Percentiles rank a stretch among this genome's conserved stretches.
phyloP scores from a whole-genome alignment of 2,113 vertebrate species.

The Pygoscelis antarcticus region DNA sequence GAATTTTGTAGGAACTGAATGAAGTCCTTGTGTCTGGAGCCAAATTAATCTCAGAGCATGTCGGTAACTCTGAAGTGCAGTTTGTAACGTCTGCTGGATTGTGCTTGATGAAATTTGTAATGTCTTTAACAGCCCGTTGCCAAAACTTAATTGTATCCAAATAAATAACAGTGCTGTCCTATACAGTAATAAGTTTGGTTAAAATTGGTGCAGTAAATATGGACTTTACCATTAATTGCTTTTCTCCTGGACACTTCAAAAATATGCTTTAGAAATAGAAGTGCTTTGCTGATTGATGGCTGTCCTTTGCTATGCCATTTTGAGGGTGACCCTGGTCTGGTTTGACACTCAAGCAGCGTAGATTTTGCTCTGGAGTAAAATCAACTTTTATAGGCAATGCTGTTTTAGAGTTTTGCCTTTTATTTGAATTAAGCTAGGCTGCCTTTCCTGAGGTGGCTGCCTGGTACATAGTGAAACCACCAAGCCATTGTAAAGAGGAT shows the following conservation, averaged over 20 bases:
- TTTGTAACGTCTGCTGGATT: neutral
- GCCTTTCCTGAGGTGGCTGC: neutral
- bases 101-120: neutral
- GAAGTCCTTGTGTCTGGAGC: neutral
- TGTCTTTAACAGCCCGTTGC: slow-evolving; percentile 13
- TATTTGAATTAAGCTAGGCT: neutral
- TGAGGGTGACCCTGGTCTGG: neutral
- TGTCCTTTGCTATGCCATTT: neutral
- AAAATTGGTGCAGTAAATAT: slow-evolving; percentile 12
- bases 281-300: neutral
- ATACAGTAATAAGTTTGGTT: neutral
- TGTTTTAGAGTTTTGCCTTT: slow-evolving; percentile 12
- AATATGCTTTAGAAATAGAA: slow-evolving; percentile 13
- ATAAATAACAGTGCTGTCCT: slow-evolving; percentile 39
- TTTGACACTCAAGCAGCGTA: neutral
- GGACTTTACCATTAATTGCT: neutral
- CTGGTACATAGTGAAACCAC: neutral
- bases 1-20: neutral
- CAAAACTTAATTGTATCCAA: slow-evolving; percentile 32
- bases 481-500: neutral
- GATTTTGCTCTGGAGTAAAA: slow-evolving; percentile 45
- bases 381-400: slow-evolving; percentile 31
- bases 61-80: neutral
- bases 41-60: neutral
- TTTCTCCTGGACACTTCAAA: slow-evolving; percentile 13